These are phyloP conservation scores for Aphrophora alni DNA, from an alignment of 2,888 invertebrate species.

Conservation along the genomic window DNA sequence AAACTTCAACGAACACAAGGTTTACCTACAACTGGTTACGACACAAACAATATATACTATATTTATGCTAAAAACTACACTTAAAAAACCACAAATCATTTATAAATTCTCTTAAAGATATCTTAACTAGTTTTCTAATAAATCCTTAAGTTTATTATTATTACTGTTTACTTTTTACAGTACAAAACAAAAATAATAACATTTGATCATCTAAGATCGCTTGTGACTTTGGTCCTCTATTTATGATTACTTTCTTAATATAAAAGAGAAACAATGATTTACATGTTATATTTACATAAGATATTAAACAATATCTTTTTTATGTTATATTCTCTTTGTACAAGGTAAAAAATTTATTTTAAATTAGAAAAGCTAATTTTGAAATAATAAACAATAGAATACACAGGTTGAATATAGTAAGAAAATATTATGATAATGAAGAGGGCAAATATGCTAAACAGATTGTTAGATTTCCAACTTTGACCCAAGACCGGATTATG, in stretches of 20 bases:
- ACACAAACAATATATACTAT: not conserved
- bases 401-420: not conserved
- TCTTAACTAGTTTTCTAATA: not conserved
- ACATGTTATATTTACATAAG: not conserved
- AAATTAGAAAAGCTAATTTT: not conserved
- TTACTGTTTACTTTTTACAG: not conserved
- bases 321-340: not conserved
- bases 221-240: not conserved
- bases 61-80: not conserved
- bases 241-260: not conserved
- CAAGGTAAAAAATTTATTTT: not conserved
- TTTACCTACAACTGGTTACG: not conserved
- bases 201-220: not conserved
- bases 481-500: too few relatives aligned
- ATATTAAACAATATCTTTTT: not conserved
- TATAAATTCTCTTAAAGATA: not conserved
- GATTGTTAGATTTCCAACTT: too few relatives aligned
- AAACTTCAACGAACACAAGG: not conserved
- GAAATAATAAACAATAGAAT: not conserved
- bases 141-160: not conserved
- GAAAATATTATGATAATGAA: too few relatives aligned
- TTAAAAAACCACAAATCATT: not conserved
- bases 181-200: not conserved
- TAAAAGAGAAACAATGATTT: not conserved
- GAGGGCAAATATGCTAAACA: too few relatives aligned